phyloP scores from a whole-genome alignment of 2,113 vertebrate species.

The Myxocyprinus asiaticus region DNA sequence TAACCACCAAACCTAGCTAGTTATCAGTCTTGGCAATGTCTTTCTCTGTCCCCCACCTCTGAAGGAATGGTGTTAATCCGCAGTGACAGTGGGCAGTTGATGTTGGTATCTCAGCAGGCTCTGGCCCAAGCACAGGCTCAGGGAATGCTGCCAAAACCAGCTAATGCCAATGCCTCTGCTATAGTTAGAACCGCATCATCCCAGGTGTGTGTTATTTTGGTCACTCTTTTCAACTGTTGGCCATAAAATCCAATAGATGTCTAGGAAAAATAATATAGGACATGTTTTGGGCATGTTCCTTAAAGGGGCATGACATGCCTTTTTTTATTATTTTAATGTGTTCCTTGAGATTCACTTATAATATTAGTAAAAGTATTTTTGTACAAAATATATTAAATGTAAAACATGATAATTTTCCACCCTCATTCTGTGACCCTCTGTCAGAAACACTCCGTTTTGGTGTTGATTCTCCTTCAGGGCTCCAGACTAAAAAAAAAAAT shows the following conservation, averaged over 20 bases:
- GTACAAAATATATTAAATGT: no score
- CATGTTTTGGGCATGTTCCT: neutral
- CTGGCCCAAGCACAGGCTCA: constrained; percentile 77
- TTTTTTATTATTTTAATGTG: no score
- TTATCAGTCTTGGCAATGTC: neutral
- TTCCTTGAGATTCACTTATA: no score
- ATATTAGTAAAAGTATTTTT: no score
- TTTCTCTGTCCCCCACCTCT: constrained; percentile 84
- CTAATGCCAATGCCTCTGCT: constrained; percentile 30
- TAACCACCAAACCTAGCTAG: neutral
- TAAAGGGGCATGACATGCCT: no score
- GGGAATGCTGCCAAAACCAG: constrained; percentile 47
- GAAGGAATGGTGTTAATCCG: constrained; percentile 90
- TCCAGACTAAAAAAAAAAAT: no score
- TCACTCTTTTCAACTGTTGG: neutral
- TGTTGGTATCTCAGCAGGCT: constrained; percentile 92
- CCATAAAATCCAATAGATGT: neutral
- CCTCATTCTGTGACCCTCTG: no score
- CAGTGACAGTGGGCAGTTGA: constrained; percentile 90
- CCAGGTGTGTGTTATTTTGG: constrained; percentile 36
- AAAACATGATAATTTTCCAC: no score
- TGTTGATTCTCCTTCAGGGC: no score
- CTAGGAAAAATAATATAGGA: neutral
- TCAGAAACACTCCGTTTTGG: no score
- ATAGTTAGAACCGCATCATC: constrained; percentile 39